Evolutionary conservation across 2,797 vertebrate genomes (phyloP).

Genomic region (Rhinatrema bivittatum): DNA sequence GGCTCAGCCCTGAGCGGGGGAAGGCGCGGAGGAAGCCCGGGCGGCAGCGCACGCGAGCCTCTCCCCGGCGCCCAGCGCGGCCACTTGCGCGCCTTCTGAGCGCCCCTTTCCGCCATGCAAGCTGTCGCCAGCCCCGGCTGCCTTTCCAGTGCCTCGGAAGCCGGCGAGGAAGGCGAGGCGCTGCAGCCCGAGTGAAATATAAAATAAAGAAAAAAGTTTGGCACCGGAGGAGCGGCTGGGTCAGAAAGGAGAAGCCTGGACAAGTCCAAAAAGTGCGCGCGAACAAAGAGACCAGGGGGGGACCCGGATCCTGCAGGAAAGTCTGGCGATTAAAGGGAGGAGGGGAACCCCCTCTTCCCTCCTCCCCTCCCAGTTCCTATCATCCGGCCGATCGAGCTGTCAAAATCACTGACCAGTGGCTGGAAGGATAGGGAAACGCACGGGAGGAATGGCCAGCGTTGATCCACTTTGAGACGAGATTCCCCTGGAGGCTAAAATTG

Average conservation of each 20-base stretch:
- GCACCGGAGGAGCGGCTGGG: slow-evolving; percentile 4
- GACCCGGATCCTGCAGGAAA: not conserved
- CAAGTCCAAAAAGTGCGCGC: no score
- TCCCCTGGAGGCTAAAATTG: no score
- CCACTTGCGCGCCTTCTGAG: slow-evolving; percentile 44
- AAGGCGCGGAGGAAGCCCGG: slow-evolving; percentile 37
- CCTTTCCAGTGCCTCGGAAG: no score
- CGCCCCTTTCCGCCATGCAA: slow-evolving; percentile 25
- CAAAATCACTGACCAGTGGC: no score
- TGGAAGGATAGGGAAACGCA: no score
- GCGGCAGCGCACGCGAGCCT: slow-evolving; percentile 16
- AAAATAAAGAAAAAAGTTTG: no score
- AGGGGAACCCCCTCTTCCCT: not conserved
- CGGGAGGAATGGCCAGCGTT: no score
- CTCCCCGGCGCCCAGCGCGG: slow-evolving; percentile 44
- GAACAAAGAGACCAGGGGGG: slow-evolving; percentile 20
- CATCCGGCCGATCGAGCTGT: no score
- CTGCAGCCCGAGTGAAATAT: slow-evolving; percentile 22
- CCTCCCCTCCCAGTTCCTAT: no score
- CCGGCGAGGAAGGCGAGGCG: slow-evolving; percentile 11
- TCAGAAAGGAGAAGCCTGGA: no score
- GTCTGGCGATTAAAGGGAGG: not conserved
- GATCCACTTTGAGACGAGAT: no score
- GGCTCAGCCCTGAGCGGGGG: slow-evolving; percentile 40
- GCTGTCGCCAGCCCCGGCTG: no score